Evolutionary conservation across 2,888 invertebrate genomes (phyloP), one percentile per base, ranked within the genome.

Genomic region (Bursaphelenchus okinawaensis): DNA sequence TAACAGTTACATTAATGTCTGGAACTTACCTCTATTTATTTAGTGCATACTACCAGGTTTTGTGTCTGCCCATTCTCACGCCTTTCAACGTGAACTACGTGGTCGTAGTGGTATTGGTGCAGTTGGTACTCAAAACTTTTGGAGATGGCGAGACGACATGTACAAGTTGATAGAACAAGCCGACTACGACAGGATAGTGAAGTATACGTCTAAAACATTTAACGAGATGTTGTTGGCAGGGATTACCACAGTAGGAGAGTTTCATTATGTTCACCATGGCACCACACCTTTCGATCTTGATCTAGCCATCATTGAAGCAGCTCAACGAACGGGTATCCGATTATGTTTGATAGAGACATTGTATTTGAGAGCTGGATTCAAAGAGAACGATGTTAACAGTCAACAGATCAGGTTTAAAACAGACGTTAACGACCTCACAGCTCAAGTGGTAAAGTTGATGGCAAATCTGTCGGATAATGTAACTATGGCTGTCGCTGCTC

Each of bases 241-340:
- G 22, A 82, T 81, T 54, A 81, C 81, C 1, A 75, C 77, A 4
- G 81, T 81, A 7, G 81, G 81, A 20, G 81, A 81, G 60, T 81
- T 82, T 59, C 81, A 81, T 67, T 81, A 81, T 56, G 79, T 82
- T 1, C 81, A 81, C 66, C 81, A 81, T 60, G 74, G 73, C 3
- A 63, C 67, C 22, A 68, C 63, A 12, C 58, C 67, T 64, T 73
- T 59, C 22, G 69, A 75, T 40, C 68, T 80, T 28, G 80, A 80
- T 64, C 55, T 69, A 50, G 75, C 74, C 0, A 80, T 80, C 0
- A 66, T 80, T 16, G 72, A 75, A 62, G 80, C 80, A 0, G 80
- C 80, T 1, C 68, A 71, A 23, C 76, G 77, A 26, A 63, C 74
- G 7, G 80, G 80, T 7, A 80, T 80, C 23, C 64, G 80, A n/a